A percentile compares a stretch with the other conserved stretches of the same genome.
Conservation (phyloP, 2,113 vertebrate genomes). For the Neolamprologus toae region DNA sequence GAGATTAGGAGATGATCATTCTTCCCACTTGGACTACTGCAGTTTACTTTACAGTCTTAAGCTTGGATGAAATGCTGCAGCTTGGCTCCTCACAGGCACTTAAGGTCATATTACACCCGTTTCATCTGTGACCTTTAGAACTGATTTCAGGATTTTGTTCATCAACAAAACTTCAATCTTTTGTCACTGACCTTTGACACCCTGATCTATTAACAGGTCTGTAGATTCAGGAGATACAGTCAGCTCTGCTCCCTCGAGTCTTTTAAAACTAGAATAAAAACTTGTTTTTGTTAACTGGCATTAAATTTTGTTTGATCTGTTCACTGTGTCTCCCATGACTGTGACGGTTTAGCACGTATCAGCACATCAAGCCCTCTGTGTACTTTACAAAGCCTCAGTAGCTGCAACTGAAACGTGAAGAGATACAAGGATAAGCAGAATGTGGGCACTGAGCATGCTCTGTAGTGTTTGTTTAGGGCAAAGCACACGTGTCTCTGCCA, state of each 20-base stretch:
- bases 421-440: neutral
- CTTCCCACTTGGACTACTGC: neutral
- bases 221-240: neutral
- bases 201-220: neutral
- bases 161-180: neutral
- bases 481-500: neutral
- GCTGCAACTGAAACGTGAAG: neutral
- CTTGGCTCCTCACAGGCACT: neutral
- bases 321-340: neutral
- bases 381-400: neutral
- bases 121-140: neutral
- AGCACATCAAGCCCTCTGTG: neutral
- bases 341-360: neutral
- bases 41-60: neutral
- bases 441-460: neutral
- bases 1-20: neutral
- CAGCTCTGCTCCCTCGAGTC: accelerated
- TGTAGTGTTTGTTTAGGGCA: neutral
- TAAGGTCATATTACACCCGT: accelerated
- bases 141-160: neutral
- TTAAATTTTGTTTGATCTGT: neutral
- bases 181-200: neutral
- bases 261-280: neutral
- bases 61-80: neutral
- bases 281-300: accelerated